Conservation (phyloP, 2,113 vertebrate genomes). For the Pelobates fuscus region DNA sequence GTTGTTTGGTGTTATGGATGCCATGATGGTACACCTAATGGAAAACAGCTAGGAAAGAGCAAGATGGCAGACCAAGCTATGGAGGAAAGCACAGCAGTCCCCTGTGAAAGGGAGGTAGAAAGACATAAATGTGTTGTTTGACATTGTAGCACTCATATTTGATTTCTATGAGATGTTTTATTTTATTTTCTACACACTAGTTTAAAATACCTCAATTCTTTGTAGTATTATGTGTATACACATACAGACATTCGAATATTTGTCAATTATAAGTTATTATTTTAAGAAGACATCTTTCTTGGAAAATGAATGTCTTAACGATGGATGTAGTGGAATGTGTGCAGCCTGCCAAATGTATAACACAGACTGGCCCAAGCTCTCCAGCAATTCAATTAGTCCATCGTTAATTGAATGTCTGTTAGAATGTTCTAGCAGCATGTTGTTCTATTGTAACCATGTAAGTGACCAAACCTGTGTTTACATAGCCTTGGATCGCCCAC, state of each 20-base stretch:
- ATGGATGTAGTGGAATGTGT: constrained; percentile 15
- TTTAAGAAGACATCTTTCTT: constrained; percentile 1
- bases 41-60: too few species aligned
- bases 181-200: too few species aligned
- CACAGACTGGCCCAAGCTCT: constrained; percentile 54
- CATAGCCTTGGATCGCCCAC: constrained; percentile 66
- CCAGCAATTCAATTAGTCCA: constrained; percentile 18
- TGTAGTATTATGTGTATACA: too few species aligned
- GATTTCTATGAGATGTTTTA: too few species aligned
- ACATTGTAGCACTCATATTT: too few species aligned
- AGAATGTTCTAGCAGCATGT: constrained; percentile 59
- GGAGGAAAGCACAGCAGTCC: neutral
- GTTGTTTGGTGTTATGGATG: too few species aligned
- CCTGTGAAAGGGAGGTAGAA: too few species aligned
- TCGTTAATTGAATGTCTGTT: constrained; percentile 60
- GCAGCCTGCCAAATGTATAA: constrained; percentile 18
- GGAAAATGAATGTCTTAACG: neutral
- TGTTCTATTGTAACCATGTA: constrained; percentile 61
- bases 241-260: too few species aligned
- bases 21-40: too few species aligned
- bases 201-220: too few species aligned
- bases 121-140: too few species aligned
- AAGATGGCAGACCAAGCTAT: neutral
- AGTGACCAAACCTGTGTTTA: constrained; percentile 76
- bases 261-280: too few species aligned